A percentile compares a stretch with the other conserved stretches of the same genome.
Evolutionary conservation across 1,140 invertebrate species (phyloP).

Genomic region (Microplitis mediator): DNA sequence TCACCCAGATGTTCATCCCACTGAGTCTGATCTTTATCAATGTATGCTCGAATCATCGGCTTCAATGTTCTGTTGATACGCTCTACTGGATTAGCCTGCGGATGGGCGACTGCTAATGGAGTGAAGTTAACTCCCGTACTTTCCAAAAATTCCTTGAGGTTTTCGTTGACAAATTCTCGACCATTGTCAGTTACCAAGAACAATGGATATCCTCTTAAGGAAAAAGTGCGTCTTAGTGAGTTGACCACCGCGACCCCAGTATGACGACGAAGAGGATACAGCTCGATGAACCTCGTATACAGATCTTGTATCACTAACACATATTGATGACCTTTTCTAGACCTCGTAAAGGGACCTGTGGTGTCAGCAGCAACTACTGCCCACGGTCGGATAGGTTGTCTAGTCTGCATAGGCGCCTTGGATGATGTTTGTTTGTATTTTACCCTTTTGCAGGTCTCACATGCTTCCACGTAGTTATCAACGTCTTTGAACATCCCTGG

Average conservation of each 20-base stretch:
- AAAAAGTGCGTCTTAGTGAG: constrained; percentile 18
- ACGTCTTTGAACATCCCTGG: not conserved
- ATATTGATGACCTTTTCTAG: not conserved
- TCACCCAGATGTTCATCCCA: not conserved
- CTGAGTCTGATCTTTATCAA: not conserved
- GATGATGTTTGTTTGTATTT: not conserved
- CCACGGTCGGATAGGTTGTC: not conserved
- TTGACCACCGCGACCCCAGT: not conserved
- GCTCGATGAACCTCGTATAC: too few species aligned
- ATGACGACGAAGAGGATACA: too few species aligned
- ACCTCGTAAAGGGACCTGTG: not conserved
- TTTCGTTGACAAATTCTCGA: constrained; percentile 15
- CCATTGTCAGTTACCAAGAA: constrained; percentile 20
- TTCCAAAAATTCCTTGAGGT: not conserved
- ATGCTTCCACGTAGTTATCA: not conserved
- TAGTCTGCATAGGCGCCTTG: not conserved
- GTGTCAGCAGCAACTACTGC: not conserved
- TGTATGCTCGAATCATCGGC: not conserved
- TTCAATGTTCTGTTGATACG: constrained; percentile 14
- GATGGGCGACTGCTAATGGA: not conserved
- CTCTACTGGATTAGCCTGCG: constrained; percentile 23
- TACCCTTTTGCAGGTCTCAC: not conserved
- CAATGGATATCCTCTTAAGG: constrained; percentile 18
- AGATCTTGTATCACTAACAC: too few species aligned
- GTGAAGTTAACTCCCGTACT: not conserved